Evolutionary conservation across 2,888 invertebrate species (phyloP), one percentile per base, ranked within the genome.

Genomic region (Embidobia sp.): DNA sequence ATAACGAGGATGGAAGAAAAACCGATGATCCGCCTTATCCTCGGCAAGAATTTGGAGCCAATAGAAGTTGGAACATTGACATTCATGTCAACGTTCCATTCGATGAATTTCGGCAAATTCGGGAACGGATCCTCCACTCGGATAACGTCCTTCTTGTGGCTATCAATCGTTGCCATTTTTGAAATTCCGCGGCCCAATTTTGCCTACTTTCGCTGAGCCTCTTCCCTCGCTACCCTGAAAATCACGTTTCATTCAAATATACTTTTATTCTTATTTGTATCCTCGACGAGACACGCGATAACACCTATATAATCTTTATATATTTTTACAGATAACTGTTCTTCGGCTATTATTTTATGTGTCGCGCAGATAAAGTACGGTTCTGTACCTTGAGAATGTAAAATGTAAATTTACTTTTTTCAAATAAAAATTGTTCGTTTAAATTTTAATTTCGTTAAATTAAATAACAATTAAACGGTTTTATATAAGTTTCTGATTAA

Each of bases 81-180:
- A 16, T 82, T 85, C 85, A 86, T 86, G 46, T 87, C 85, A 8
- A 87, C 83, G 73, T 85, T 87, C 83, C 85, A 86, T 75, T 87
- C 86, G 72, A 87, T 85, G 22, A 84, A 80, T 59, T 83, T 84
- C 4, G 82, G 79, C 51, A 59, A 63, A 53, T 57, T 74, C 66
- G 80, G 79, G 55, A 48, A 51, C 4, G 77, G 69, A 67, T 82
- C 78, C 10, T 53, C 77, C 15, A 83, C 72, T 4, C 75, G 79
- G 31, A 83, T 81, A 40, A 83, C 80, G 46, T 69, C 77, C 64
- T 76, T 78, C 19, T 80, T 83, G 79, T 80, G 80, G 73, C 73
- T 81, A 18, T 79, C 66, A 57, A 70, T 61, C 18, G 74, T 63
- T 16, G 78, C 77, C 82, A 84, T 85, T 72, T 80, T 51, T 44